Percentiles rank a stretch among this genome's conserved stretches.
Evolutionary conservation across 2,888 invertebrate species (phyloP).

Genomic region (Pherbina coryleti): DNA sequence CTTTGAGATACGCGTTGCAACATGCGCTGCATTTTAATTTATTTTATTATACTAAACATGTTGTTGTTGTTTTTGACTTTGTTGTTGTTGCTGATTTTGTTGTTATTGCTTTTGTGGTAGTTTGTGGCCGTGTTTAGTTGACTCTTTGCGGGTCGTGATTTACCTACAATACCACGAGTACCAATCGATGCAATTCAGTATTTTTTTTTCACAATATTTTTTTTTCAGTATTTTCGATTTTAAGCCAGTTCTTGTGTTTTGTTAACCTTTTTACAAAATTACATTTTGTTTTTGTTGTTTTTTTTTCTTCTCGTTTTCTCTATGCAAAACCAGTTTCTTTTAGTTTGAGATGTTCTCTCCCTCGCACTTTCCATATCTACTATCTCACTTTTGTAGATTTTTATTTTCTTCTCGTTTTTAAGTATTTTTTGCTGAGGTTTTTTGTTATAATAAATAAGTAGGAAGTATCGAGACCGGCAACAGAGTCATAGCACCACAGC

Average conservation of each 20-base stretch:
- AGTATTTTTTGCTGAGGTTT: slow-evolving; percentile 21
- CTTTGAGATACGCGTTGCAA: slow-evolving; percentile 27
- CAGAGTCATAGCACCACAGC: background rate
- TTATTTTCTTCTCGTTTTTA: background rate
- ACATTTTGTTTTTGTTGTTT: background rate
- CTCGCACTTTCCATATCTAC: background rate
- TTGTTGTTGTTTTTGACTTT: background rate
- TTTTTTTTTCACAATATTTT: no score
- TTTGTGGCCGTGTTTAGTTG: slow-evolving; percentile 1
- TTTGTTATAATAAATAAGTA: slow-evolving; percentile 18
- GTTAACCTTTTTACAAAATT: background rate
- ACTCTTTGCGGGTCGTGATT: slow-evolving; percentile 4
- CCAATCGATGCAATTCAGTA: background rate
- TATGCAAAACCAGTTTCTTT: slow-evolving; percentile 11
- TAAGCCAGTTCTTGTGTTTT: background rate
- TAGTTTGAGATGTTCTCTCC: background rate
- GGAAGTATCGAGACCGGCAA: slow-evolving; percentile 28
- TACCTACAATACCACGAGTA: background rate
- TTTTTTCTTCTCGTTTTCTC: background rate
- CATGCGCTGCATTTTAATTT: slow-evolving; percentile 17
- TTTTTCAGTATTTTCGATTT: background rate
- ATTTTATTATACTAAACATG: background rate
- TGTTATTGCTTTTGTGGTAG: background rate
- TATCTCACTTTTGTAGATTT: background rate
- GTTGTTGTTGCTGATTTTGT: background rate